Percentiles rank a stretch among this genome's conserved stretches.
Conservation (phyloP, 2,888 invertebrate genomes). For the Gymnocheta viridis region DNA sequence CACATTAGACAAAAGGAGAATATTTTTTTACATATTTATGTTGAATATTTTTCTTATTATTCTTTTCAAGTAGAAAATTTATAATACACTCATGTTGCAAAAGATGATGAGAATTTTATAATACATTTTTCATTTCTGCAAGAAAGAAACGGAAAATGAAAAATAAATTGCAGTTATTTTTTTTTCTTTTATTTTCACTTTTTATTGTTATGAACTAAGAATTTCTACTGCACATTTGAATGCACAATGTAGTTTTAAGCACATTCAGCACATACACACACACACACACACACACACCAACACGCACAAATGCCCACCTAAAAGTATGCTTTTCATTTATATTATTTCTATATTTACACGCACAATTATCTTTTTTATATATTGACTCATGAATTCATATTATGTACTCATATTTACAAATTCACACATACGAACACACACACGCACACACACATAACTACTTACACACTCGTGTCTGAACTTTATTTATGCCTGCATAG, state of each 20-base stretch:
- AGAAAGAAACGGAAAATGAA: constrained; percentile 32
- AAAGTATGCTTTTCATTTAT: neutral
- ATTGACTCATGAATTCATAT: constrained; percentile 37
- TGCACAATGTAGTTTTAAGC: constrained; percentile 33
- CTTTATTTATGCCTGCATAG: constrained; percentile 39
- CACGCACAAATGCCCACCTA: neutral
- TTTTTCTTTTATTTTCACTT: constrained; percentile 47
- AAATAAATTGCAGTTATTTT: constrained; percentile 43
- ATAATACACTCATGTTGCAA: constrained; percentile 28
- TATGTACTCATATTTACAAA: constrained; percentile 3
- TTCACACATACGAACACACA: neutral
- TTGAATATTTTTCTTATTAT: constrained; percentile 17
- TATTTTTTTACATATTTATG: neutral
- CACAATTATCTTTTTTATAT: constrained; percentile 24
- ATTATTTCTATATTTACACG: constrained; percentile 47
- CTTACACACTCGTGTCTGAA: neutral
- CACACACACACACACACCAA: neutral
- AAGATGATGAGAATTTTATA: constrained; percentile 2
- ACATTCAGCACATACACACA: constrained; percentile 18
- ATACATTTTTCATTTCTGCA: constrained; percentile 29
- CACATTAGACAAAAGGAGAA: neutral
- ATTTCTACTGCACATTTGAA: constrained; percentile 32
- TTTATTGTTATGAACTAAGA: constrained; percentile 54
- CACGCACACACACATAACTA: neutral
- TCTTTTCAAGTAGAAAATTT: constrained; percentile 12